Percentiles rank a stretch among this genome's conserved stretches.
Conservation (phyloP, 1,140 invertebrate species). For the Maniola jurtina region DNA sequence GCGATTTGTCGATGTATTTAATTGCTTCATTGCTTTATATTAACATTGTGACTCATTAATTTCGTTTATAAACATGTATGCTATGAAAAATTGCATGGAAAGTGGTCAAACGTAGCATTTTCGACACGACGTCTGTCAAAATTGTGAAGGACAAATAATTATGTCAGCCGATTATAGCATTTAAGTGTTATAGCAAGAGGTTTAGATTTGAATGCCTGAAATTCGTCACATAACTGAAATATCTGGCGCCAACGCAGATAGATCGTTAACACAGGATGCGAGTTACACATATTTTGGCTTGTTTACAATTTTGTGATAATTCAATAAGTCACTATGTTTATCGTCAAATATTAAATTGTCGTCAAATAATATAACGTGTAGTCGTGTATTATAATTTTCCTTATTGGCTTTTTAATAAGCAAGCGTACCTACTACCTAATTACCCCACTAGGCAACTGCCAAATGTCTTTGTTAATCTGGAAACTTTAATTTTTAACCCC, state of each 20-base stretch:
- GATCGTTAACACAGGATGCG: constrained; percentile 10
- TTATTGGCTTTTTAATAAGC: too few species aligned
- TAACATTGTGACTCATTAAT: constrained; percentile 13
- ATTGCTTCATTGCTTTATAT: constrained; percentile 22
- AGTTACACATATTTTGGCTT: constrained; percentile 8
- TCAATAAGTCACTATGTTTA: background rate
- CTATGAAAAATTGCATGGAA: background rate
- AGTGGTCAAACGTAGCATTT: background rate
- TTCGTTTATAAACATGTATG: constrained; percentile 2
- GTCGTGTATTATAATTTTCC: too few species aligned
- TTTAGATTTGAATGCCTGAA: background rate
- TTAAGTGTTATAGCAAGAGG: background rate
- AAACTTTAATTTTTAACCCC: too few species aligned
- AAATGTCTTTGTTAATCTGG: too few species aligned
- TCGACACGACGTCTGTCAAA: background rate
- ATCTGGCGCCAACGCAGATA: constrained; percentile 1
- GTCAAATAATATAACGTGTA: background rate
- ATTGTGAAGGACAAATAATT: background rate
- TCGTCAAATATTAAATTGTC: background rate
- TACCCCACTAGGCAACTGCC: too few species aligned
- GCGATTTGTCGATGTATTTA: constrained; percentile 20
- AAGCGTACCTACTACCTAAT: too few species aligned
- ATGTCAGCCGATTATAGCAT: background rate
- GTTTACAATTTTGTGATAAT: constrained; percentile 4
- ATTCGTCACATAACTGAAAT: background rate